phyloP scores from a whole-genome alignment of 2,888 invertebrate species.

The Hofmannophila pseudospretella region DNA sequence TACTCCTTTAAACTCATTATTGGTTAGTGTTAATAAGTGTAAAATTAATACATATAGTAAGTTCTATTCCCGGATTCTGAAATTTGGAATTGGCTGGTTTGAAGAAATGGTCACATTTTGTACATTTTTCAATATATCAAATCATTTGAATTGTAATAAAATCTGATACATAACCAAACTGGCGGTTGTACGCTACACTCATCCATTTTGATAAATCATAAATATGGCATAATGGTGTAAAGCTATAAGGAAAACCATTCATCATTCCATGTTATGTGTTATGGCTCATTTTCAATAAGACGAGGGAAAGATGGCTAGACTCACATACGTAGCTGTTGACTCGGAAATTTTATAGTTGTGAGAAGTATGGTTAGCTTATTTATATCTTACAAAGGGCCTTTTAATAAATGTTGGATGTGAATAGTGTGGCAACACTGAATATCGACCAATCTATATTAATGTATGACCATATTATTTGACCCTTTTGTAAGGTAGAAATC shows the following conservation, averaged over 20 bases:
- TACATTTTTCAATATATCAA: not conserved
- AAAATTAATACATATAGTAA: not conserved
- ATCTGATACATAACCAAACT: conserved; percentile 19
- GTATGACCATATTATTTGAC: too few relatives aligned
- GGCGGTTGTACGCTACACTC: conserved; percentile 46
- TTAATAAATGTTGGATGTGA: too few relatives aligned
- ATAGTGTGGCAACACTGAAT: too few relatives aligned
- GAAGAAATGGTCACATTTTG: not conserved
- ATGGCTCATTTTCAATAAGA: conserved; percentile 8
- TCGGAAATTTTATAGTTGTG: conserved; percentile 28
- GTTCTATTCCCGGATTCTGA: not conserved
- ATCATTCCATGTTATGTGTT: conserved; percentile 47
- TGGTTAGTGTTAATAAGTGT: not conserved
- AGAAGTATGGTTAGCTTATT: conserved; percentile 11
- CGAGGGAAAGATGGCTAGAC: conserved; percentile 28
- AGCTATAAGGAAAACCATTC: conserved; percentile 35
- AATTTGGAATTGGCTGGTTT: not conserved
- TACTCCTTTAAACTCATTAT: not conserved
- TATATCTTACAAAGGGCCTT: too few relatives aligned
- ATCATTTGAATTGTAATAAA: not conserved
- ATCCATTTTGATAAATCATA: conserved; percentile 29
- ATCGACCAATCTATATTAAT: too few relatives aligned
- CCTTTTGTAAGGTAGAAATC: too few relatives aligned
- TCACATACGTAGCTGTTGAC: conserved; percentile 27
- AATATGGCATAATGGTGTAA: conserved; percentile 42